Evolutionary conservation across 2,113 vertebrate genomes (phyloP), one percentile per base, ranked within the genome.

Genomic region (Pterocles orientalis): DNA sequence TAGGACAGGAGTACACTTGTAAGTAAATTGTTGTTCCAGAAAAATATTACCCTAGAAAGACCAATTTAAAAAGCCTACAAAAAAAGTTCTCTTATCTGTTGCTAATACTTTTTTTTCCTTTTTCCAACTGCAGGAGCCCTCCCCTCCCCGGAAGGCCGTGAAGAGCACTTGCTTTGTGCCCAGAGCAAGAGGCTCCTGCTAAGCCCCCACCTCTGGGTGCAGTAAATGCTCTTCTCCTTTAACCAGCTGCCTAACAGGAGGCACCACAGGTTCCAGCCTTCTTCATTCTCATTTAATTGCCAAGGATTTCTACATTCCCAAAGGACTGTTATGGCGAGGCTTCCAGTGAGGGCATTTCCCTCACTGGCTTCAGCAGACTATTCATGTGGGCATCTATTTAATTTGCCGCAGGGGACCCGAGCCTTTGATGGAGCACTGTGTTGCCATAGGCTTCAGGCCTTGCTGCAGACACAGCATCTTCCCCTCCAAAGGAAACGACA

Each of bases 21-120:
- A 91, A 81, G 57, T 53, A 93, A 88, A 81, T 18, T 77, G 14
- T 61, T 82, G 69, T 92, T 93, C 73, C 83, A 82, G 61, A 82
- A 88, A 89, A 92, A 14, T 33, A 73, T 45, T 68, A 18, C 24
- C 29, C 48, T 68, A 24, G 48, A 65, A 81, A 91, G 72, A 71
- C 12, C n/a, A 60, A 29, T 95, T 76, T 48, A 5, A 86, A 88
- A 93, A 31, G 45, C 2, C 0, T 12, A 25, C 3, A 9, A 36
- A 33, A 39, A 62, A 86, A 47, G 26, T 51, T 34, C 16, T 58
- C 36, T 78, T 69, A 70, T 16, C 39, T 68, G 12, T 29, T 3
- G 1, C 28, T 47, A 60, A 50, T 3, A 3, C 5, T 64, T 92
- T 71, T 12, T 75, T 86, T 64, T 70, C 50, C 45, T 85, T 33